Evolutionary conservation across 2,113 vertebrate genomes (phyloP), one percentile per base, ranked within the genome.

Genomic region (Pterocles gutturalis): DNA sequence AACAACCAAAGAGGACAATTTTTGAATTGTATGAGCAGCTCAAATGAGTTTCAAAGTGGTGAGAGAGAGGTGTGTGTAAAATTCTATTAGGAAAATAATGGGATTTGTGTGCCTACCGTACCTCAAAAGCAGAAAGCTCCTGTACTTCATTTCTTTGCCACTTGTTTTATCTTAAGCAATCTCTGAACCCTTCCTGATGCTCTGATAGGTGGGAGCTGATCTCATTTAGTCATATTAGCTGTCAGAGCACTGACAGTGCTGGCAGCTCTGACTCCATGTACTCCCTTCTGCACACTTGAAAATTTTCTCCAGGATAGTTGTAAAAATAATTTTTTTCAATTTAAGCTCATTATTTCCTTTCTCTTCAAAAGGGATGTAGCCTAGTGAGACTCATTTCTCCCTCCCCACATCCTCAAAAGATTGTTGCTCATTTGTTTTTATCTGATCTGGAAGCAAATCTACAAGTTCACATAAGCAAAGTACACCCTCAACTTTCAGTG

Each of bases 281-380:
- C 48, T 77, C 67, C 76, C 57, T 94, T 94, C 91, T 94, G 89
- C 92, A 92, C 67, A 64, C 66, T 58, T 90, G 62, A 95, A 88
- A 73, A 93, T 90, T 93, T 94, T 94, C 61, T 94, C 78, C 71
- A 92, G 61, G 64, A 90, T 10, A 96, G 86, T 9, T 71, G 61
- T 97, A 97, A 97, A 97, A 97, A 96, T 71, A 77, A 87, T 71
- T 73, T 90, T 96, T 97, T 96, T 90, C 96, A 95, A 71, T 76
- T 96, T 92, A 61, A 91, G 43, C 49, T 97, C 93, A 95, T 96
- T 95, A 87, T 96, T 91, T 94, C 67, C 62, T 92, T 90, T 93
- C 33, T 75, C 88, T 98, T 94, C 78, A 65, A 94, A 98, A 96
- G 28, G 15, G 87, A 75, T 94, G 83, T 36, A 89, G 81, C 83